Evolutionary conservation across 2,888 invertebrate species (phyloP).

Genomic region (Ectemnius continuus): DNA sequence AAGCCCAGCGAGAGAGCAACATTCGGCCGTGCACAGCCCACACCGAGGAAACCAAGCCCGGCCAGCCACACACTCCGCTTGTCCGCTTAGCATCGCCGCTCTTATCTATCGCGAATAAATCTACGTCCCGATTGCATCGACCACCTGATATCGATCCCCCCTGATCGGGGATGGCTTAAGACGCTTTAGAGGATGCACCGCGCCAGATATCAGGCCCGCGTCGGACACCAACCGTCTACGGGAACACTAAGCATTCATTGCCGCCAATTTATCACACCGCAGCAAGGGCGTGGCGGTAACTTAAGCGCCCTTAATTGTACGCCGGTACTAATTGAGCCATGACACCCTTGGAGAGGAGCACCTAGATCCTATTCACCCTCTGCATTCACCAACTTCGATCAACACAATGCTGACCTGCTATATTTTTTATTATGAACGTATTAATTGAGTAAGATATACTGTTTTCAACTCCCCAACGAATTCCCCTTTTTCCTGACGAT

Average conservation of each 20-base stretch:
- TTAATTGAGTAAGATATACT: no score
- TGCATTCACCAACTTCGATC: no score
- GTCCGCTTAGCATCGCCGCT: background rate
- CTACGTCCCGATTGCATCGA: conserved; percentile 37
- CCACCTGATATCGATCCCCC: conserved; percentile 50
- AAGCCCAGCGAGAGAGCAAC: background rate
- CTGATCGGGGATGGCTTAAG: conserved; percentile 50
- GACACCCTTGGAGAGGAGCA: conserved; percentile 23
- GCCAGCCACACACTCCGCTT: background rate
- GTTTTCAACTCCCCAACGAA: no score
- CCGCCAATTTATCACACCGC: conserved; percentile 62
- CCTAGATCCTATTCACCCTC: no score
- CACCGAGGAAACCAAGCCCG: background rate
- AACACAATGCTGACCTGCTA: no score
- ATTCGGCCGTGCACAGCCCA: background rate
- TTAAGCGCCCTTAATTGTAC: conserved; percentile 64
- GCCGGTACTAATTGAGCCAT: conserved; percentile 64
- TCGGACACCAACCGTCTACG: background rate
- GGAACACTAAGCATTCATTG: conserved; percentile 67
- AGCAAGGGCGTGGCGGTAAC: conserved; percentile 55
- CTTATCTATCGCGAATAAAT: conserved; percentile 55
- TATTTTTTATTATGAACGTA: no score
- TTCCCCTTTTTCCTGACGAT: no score
- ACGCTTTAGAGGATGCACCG: conserved; percentile 41
- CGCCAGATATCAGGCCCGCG: no score